phyloP scores from a whole-genome alignment of 1,140 invertebrate species.

The Ips nitidus region DNA sequence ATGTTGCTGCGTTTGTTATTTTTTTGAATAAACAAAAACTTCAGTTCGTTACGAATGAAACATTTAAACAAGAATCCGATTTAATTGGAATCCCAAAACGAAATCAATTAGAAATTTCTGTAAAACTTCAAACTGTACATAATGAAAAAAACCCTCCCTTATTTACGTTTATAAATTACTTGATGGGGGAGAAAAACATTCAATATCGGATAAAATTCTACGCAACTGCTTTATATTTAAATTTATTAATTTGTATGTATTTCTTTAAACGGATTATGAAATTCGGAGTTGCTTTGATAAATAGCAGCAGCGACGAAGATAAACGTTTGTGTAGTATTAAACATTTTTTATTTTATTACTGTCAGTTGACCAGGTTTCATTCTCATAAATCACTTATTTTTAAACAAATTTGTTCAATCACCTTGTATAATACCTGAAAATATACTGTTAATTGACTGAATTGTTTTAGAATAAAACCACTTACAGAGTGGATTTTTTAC shows the following conservation, averaged over 20 bases:
- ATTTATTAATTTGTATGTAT: slow-evolving; percentile 1
- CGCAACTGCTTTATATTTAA: neutral
- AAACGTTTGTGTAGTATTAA: no score
- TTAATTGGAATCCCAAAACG: slow-evolving; percentile 12
- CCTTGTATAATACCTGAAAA: no score
- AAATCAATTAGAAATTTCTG: slow-evolving; percentile 16
- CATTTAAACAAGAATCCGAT: slow-evolving; percentile 7
- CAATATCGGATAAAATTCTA: neutral
- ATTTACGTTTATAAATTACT: slow-evolving; percentile 15
- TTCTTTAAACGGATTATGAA: neutral
- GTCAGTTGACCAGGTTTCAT: no score
- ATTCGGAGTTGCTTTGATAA: no score
- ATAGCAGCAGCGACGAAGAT: no score
- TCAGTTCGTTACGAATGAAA: neutral
- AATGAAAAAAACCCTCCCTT: slow-evolving; percentile 6
- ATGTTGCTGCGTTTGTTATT: neutral
- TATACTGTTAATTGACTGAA: no score
- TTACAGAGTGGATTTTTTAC: no score
- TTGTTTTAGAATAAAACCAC: no score
- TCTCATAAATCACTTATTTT: no score
- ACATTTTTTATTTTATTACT: no score
- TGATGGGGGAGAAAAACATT: neutral
- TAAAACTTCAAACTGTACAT: slow-evolving; percentile 2
- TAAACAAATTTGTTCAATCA: no score
- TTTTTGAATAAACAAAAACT: neutral